Conservation (phyloP, 2,888 invertebrate species). For the Orthonevra nobilis region DNA sequence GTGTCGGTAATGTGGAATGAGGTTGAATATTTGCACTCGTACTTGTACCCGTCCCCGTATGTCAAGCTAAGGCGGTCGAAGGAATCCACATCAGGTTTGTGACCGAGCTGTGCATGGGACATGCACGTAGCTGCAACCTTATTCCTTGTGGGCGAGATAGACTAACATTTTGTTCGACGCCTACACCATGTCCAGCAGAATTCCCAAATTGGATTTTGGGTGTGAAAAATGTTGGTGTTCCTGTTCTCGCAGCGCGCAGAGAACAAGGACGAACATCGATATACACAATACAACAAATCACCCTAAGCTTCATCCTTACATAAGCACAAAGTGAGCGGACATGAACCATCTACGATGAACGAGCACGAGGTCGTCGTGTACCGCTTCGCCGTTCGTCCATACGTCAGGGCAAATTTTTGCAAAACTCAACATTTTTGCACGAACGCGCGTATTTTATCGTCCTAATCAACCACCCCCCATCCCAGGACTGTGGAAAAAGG, state of each 20-base stretch:
- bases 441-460: constrained; percentile 68
- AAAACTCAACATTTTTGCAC: constrained; percentile 67
- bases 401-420: constrained; percentile 53
- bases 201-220: constrained; percentile 66
- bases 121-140: constrained; percentile 48
- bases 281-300: constrained; percentile 64
- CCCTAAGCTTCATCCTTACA: too few species aligned
- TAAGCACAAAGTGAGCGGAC: constrained; percentile 6
- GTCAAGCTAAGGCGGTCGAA: constrained; percentile 5
- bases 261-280: constrained; percentile 12
- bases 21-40: too few species aligned
- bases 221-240: constrained; percentile 63
- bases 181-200: constrained; percentile 59
- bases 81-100: constrained; percentile 38
- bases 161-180: constrained; percentile 43
- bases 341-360: constrained; percentile 1
- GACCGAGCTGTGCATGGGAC: constrained; percentile 45
- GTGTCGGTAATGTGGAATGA: constrained; percentile 47
- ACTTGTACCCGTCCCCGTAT: too few species aligned
- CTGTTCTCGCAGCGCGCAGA: background rate
- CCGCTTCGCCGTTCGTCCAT: constrained; percentile 1
- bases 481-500: constrained; percentile 21
- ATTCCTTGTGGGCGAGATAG: constrained; percentile 1
- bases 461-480: constrained; percentile 63
- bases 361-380: too few species aligned